phyloP scores from a whole-genome alignment of 2,888 invertebrate genomes.

The Pantelozetes paolii region DNA sequence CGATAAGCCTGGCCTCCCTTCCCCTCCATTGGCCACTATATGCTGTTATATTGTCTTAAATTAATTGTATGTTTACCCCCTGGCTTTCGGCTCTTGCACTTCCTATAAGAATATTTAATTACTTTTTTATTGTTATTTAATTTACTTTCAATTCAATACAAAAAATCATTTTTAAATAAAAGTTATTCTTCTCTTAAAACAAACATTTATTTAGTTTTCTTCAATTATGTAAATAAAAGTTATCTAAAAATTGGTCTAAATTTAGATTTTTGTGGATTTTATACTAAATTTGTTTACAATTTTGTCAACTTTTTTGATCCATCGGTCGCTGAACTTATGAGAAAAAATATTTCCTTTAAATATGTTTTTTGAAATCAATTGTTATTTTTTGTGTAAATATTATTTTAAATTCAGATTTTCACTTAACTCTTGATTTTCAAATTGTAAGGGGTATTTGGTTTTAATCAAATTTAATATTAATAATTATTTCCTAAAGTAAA shows the following conservation, averaged over 20 bases:
- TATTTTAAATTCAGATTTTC: not conserved
- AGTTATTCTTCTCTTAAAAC: too few relatives aligned
- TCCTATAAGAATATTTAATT: slow-evolving; percentile 14
- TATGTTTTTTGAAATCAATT: too few relatives aligned
- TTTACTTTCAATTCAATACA: not conserved
- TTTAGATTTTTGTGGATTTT: not conserved
- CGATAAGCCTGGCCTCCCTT: not conserved
- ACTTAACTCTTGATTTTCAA: not conserved
- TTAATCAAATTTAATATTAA: not conserved
- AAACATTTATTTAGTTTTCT: too few relatives aligned
- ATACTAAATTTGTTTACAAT: not conserved
- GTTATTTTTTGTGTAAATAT: not conserved
- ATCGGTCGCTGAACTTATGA: slow-evolving; percentile 2
- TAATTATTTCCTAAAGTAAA: too few relatives aligned
- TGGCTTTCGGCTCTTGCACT: slow-evolving; percentile 21
- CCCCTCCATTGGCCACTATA: not conserved
- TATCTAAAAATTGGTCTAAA: not conserved
- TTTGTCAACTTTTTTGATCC: not conserved
- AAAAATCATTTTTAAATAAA: not conserved
- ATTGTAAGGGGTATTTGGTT: not conserved
- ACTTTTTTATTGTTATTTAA: not conserved
- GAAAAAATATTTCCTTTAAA: too few relatives aligned
- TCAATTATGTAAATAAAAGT: too few relatives aligned
- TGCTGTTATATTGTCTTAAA: slow-evolving; percentile 28
- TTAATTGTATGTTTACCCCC: not conserved